These are phyloP conservation scores for Bettongia penicillata DNA, from an alignment of 2,113 vertebrate species.

Conservation along the genomic window DNA sequence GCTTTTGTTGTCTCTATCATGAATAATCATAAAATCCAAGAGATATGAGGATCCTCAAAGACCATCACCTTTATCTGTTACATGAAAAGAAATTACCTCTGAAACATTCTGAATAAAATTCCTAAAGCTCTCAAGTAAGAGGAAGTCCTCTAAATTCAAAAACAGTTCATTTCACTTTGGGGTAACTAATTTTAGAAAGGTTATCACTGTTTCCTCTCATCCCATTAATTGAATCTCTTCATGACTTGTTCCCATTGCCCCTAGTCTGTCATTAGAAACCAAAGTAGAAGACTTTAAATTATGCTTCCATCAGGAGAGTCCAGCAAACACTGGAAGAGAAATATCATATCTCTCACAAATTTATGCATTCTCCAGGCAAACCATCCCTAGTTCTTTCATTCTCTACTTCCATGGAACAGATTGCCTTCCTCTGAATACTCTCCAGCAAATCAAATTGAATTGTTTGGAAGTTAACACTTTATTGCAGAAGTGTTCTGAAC, in stretches of 20 bases:
- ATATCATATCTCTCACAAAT: background rate
- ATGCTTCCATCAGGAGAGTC: background rate
- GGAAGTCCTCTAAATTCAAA: background rate
- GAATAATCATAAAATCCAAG: background rate
- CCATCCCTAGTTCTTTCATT: background rate
- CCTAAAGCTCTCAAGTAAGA: background rate
- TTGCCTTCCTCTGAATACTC: background rate
- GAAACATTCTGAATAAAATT: background rate
- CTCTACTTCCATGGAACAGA: background rate
- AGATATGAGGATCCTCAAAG: background rate
- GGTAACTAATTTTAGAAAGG: background rate
- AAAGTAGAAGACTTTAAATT: background rate
- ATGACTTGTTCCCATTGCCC: background rate
- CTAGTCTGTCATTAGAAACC: background rate
- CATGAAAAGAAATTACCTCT: background rate
- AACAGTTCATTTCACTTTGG: background rate
- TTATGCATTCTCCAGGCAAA: background rate
- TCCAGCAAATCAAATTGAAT: background rate
- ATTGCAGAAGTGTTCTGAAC: background rate
- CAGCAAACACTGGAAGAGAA: background rate
- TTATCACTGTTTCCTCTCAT: background rate
- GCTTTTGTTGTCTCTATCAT: background rate
- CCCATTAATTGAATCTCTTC: background rate
- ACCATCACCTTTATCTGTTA: background rate
- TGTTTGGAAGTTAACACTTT: background rate